These are phyloP conservation scores for Heliopora coerulea DNA, from an alignment of 92 coral and sea anemone genomes.

Conservation along the genomic window DNA sequence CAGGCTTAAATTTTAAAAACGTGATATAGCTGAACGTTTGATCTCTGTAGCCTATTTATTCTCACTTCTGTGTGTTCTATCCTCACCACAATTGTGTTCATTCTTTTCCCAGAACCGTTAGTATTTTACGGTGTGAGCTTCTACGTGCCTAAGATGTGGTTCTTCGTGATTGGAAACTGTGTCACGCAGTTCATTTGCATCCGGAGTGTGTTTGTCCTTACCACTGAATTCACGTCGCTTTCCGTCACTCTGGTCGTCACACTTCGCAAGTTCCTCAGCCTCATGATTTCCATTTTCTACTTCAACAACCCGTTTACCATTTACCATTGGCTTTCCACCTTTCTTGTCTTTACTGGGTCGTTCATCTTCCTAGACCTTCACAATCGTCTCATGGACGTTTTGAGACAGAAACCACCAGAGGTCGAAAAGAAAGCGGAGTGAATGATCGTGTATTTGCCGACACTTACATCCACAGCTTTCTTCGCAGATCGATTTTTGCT, in stretches of 20 bases:
- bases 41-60: too few relatives aligned
- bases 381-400: slow-evolving; percentile 58
- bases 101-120: slow-evolving; percentile 63
- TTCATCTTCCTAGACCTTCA: slow-evolving; percentile 82
- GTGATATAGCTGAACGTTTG: too few relatives aligned
- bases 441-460: neutral
- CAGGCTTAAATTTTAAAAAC: too few relatives aligned
- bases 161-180: slow-evolving; percentile 78
- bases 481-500: too few relatives aligned
- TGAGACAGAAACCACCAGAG: slow-evolving; percentile 32
- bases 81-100: neutral
- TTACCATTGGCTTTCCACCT: slow-evolving; percentile 88
- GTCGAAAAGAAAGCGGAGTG: slow-evolving; percentile 4
- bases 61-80: too few relatives aligned
- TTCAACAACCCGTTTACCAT: slow-evolving; percentile 83
- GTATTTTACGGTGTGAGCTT: slow-evolving; percentile 51
- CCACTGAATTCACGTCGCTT: slow-evolving; percentile 90
- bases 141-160: slow-evolving; percentile 83
- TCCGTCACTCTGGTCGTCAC: slow-evolving; percentile 95
- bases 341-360: slow-evolving; percentile 79
- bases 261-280: slow-evolving; percentile 89
- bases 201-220: slow-evolving; percentile 82
- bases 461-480: too few relatives aligned
- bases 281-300: slow-evolving; percentile 77
- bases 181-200: slow-evolving; percentile 90